Evolutionary conservation across 2,797 vertebrate species (phyloP).

Genomic region (Prunella strophiata): DNA sequence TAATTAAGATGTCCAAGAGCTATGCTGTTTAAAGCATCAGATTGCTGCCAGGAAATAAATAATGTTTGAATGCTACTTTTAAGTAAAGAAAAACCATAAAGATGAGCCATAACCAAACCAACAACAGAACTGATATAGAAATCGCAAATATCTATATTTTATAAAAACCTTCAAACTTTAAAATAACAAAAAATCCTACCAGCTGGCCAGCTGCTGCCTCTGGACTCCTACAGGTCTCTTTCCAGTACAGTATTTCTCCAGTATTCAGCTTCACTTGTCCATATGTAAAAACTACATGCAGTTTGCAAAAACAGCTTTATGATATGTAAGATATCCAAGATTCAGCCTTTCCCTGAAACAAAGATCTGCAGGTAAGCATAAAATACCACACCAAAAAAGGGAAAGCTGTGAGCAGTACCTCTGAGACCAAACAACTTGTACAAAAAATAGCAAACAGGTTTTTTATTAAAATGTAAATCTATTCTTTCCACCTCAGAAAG

Average conservation of each 20-base stretch:
- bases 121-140: neutral
- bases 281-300: fast-evolving
- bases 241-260: neutral
- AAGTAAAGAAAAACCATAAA: neutral
- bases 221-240: neutral
- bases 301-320: neutral
- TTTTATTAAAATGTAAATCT: neutral
- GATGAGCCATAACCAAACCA: neutral
- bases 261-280: neutral
- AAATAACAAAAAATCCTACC: neutral
- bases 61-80: neutral
- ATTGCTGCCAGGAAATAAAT: neutral
- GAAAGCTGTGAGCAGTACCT: neutral
- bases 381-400: neutral
- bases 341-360: neutral
- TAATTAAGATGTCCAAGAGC: neutral
- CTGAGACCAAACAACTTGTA: neutral
- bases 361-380: neutral
- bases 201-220: neutral
- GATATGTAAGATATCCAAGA: neutral
- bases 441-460: fast-evolving
- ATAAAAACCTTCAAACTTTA: neutral
- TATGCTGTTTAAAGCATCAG: neutral
- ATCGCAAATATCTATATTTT: neutral
- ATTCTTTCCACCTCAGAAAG: neutral